Conservation (phyloP, 2,888 invertebrate genomes). For the Heterodera filipjevi region DNA sequence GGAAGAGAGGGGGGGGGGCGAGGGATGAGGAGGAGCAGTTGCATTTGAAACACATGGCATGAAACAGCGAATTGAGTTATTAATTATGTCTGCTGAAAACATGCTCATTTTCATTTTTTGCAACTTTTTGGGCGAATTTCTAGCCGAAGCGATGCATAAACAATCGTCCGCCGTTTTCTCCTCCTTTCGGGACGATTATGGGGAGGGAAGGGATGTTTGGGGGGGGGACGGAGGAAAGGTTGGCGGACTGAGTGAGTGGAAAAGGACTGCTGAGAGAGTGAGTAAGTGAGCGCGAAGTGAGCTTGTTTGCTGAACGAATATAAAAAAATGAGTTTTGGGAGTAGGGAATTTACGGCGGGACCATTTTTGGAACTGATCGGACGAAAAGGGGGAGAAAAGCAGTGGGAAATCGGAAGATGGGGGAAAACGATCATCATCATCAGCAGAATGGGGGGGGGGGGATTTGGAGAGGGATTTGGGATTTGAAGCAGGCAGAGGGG, state of each 20-base stretch:
- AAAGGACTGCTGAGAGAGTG: background rate
- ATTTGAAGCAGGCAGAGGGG: background rate
- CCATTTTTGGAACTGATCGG: background rate
- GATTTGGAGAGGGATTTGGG: background rate
- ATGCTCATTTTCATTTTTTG: background rate
- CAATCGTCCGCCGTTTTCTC: background rate
- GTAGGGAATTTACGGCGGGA: background rate
- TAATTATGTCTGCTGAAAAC: background rate
- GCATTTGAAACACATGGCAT: too few relatives aligned
- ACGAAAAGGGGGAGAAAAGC: background rate
- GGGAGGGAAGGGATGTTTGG: background rate
- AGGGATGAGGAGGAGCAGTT: background rate
- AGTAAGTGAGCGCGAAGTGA: background rate
- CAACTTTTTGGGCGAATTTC: background rate
- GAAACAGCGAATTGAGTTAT: too few relatives aligned
- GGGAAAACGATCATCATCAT: background rate
- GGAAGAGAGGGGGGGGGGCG: too few relatives aligned
- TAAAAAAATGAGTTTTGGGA: background rate
- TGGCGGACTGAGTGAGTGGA: background rate
- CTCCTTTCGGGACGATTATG: background rate
- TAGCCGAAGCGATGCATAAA: background rate
- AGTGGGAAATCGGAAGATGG: conserved; percentile 5
- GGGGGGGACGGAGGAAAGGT: background rate
- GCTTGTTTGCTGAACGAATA: background rate
- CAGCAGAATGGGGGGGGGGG: background rate